phyloP scores from a whole-genome alignment of 2,113 vertebrate genomes.

The Baryphthengus martii region DNA sequence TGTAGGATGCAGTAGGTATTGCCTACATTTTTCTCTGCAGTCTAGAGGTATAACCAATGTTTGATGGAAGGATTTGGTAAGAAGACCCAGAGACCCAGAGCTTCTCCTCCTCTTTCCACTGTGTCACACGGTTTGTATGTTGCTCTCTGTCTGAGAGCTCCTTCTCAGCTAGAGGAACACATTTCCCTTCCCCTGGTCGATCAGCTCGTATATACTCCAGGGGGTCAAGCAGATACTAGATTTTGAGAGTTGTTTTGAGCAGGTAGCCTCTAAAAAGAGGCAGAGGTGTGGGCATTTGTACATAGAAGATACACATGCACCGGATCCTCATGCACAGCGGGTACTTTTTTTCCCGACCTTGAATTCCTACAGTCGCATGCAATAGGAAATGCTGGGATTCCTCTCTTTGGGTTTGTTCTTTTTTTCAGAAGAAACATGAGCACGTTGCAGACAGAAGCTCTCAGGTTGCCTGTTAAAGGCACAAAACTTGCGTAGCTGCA shows the following conservation, averaged over 20 bases:
- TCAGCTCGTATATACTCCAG: neutral
- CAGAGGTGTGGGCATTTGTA: neutral
- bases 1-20: neutral
- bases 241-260: neutral
- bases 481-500: neutral
- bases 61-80: neutral
- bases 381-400: neutral
- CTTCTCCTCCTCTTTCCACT: neutral
- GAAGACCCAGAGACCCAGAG: neutral
- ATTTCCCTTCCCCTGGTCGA: neutral
- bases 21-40: neutral
- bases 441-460: neutral
- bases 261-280: neutral
- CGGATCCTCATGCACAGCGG: neutral
- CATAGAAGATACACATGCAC: neutral
- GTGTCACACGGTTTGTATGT: neutral
- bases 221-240: neutral
- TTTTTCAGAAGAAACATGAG: neutral
- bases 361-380: neutral
- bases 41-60: neutral
- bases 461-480: neutral
- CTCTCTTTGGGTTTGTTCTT: neutral
- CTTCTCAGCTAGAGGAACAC: neutral
- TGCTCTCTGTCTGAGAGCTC: neutral
- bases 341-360: neutral